These are phyloP conservation scores for Drosophila arawakana DNA, from an alignment of 1,140 invertebrate genomes.

Conservation along the genomic window DNA sequence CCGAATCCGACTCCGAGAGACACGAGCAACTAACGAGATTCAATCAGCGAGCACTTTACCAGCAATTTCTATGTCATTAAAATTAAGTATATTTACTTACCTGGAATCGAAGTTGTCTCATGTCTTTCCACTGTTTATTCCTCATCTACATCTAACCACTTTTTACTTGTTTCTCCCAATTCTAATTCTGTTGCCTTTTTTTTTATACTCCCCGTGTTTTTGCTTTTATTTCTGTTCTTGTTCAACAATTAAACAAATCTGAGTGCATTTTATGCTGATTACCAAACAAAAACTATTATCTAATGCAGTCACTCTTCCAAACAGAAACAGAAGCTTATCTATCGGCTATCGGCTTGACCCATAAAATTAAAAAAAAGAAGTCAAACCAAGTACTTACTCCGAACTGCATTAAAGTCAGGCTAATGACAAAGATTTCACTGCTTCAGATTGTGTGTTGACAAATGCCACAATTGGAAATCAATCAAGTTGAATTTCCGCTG, in stretches of 20 bases:
- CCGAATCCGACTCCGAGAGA: neutral
- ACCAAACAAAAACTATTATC: neutral
- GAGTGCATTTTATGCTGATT: slow-evolving; percentile 49
- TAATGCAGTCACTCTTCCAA: neutral
- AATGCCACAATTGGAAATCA: neutral
- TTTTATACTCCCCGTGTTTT: neutral
- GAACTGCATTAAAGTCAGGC: slow-evolving; percentile 7
- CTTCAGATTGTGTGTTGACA: neutral
- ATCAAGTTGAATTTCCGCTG: neutral
- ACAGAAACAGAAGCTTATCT: slow-evolving; percentile 41
- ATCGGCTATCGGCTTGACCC: slow-evolving; percentile 9
- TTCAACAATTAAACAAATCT: slow-evolving; percentile 47
- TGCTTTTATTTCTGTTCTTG: neutral
- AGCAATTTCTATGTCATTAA: slow-evolving; percentile 70
- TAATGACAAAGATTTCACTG: slow-evolving; percentile 10
- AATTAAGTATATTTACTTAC: slow-evolving; percentile 76
- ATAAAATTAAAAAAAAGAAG: neutral
- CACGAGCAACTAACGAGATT: slow-evolving; percentile 66
- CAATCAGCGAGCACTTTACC: slow-evolving; percentile 71
- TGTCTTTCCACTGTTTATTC: slow-evolving; percentile 22
- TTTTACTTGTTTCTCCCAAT: neutral
- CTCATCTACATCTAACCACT: slow-evolving; percentile 8
- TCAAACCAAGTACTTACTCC: neutral
- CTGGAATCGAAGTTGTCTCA: slow-evolving; percentile 54
- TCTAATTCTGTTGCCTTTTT: too few relatives aligned